Evolutionary conservation across 1,140 invertebrate genomes (phyloP).

Genomic region (Lethrus apterus): DNA sequence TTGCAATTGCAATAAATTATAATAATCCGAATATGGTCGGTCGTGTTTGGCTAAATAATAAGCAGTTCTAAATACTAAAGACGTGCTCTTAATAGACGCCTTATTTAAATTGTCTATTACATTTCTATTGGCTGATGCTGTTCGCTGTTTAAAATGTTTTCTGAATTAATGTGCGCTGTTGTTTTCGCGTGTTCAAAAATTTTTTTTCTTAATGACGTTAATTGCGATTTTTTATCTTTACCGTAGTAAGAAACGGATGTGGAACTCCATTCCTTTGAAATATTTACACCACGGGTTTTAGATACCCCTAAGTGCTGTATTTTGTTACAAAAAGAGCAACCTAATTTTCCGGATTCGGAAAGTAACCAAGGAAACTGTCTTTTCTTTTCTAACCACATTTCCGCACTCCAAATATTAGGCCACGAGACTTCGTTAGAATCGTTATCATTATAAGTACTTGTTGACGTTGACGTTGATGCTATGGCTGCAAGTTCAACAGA

Average conservation of each 20-base stretch:
- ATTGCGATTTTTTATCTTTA: slow-evolving; percentile 11
- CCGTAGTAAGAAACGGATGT: slow-evolving; percentile 1
- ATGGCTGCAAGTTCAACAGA: slow-evolving; percentile 18
- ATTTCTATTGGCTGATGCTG: slow-evolving; percentile 13
- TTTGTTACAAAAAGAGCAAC: no score
- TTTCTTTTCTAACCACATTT: slow-evolving; percentile 10
- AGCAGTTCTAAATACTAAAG: slow-evolving; percentile 1
- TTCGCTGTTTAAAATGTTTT: slow-evolving; percentile 5
- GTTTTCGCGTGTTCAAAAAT: slow-evolving; percentile 3
- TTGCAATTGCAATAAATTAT: slow-evolving; percentile 9
- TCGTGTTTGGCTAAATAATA: slow-evolving; percentile 3
- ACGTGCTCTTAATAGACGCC: background rate
- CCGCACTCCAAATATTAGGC: slow-evolving; percentile 6
- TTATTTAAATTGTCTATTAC: slow-evolving; percentile 11
- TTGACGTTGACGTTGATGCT: slow-evolving; percentile 15
- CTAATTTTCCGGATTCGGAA: slow-evolving; percentile 16
- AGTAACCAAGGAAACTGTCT: slow-evolving; percentile 18
- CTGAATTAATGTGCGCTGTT: slow-evolving; percentile 1
- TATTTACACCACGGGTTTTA: no score
- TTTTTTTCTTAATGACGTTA: slow-evolving; percentile 15
- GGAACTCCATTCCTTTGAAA: slow-evolving; percentile 12
- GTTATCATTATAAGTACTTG: background rate
- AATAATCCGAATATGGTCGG: slow-evolving; percentile 15
- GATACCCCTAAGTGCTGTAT: no score
- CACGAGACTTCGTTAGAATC: background rate